Base-by-base conservation (phyloP, 2,797 vertebrate species). In the Alfaro cultratus region DNA sequence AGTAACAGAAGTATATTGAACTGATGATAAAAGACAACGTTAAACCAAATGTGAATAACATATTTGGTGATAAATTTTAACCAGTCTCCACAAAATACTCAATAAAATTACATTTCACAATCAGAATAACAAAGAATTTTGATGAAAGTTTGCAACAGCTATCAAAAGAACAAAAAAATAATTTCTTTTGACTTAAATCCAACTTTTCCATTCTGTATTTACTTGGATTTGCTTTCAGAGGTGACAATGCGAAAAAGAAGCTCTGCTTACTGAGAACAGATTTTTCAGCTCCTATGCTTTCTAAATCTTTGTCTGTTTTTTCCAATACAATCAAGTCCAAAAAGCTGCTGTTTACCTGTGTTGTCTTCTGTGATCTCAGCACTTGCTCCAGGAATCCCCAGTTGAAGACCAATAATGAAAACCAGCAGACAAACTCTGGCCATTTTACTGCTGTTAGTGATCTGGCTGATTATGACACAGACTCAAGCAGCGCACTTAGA, bases 371-470 rank as follows among this genome's bases (percentile, higher is more conserved):
- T 4, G 51, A 46, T 80, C 73, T 51, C 91, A 39, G 78, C 80
- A 7, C 47, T 62, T 31, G 87, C 78, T 71, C 81, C 88, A 3
- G n/a, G 1, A 46, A 34, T 45, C 51, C 91, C 80, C 82, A 92
- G 83, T 76, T 93, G 73, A 0, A 93, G 76, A 80, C 53, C 88
- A 72, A 80, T 85, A 0, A 87, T 43, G 3, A 95, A 77, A 53
- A 86, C 39, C 83, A 94, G 73, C 8, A 88, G 73, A 93, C 51
- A 85, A 46, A 92, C 55, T 76, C 86, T 31, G 7, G 85, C 85
- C 95, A 96, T 96, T 46, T 87, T 91, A 80, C 82, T 2, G 47
- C 31, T 53, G 29, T 73, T 5, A n/a, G 67, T n/a, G 67, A 43
- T 70, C 81, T 23, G n/a, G 75, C 71, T 74, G 76, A 68, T 80